Conservation (phyloP, 2,888 invertebrate species). For the Eumerus sabulonum region DNA sequence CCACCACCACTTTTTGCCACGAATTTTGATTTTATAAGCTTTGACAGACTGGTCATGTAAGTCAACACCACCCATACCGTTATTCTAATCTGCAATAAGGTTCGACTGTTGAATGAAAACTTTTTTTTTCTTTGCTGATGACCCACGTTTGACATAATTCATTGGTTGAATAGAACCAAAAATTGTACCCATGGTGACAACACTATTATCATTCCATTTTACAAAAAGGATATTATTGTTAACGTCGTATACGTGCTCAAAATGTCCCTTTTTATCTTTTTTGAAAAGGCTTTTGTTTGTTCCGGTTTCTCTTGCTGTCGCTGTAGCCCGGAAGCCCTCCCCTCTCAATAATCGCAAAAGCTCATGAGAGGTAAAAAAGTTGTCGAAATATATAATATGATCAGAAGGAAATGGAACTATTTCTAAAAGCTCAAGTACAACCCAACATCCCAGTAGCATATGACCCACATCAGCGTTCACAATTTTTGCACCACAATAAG, state of each 20-base stretch:
- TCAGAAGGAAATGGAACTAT: slow-evolving; percentile 23
- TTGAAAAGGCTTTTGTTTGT: slow-evolving; percentile 30
- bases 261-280: slow-evolving; percentile 29
- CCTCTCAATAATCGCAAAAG: slow-evolving; percentile 13
- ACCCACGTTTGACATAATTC: too few species aligned
- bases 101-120: slow-evolving; percentile 12
- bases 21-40: slow-evolving; percentile 37
- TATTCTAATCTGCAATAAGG: slow-evolving; percentile 27
- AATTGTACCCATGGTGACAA: too few species aligned
- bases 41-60: slow-evolving; percentile 32
- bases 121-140: slow-evolving; percentile 31
- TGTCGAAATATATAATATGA: slow-evolving; percentile 23
- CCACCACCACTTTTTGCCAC: too few species aligned
- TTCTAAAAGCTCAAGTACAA: too few species aligned
- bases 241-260: too few species aligned
- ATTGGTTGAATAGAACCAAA: too few species aligned
- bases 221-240: too few species aligned
- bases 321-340: slow-evolving; percentile 27
- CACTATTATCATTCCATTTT: too few species aligned
- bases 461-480: background rate
- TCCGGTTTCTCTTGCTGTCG: slow-evolving; percentile 17
- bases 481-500: too few species aligned
- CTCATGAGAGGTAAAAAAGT: slow-evolving; percentile 27
- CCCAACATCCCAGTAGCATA: slow-evolving; percentile 33
- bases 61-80: too few species aligned